Percentiles rank a stretch among this genome's conserved stretches.
These are phyloP conservation scores for Pseudomyrmex sp. DNA, from an alignment of 1,140 invertebrate species.

Conservation along the genomic window DNA sequence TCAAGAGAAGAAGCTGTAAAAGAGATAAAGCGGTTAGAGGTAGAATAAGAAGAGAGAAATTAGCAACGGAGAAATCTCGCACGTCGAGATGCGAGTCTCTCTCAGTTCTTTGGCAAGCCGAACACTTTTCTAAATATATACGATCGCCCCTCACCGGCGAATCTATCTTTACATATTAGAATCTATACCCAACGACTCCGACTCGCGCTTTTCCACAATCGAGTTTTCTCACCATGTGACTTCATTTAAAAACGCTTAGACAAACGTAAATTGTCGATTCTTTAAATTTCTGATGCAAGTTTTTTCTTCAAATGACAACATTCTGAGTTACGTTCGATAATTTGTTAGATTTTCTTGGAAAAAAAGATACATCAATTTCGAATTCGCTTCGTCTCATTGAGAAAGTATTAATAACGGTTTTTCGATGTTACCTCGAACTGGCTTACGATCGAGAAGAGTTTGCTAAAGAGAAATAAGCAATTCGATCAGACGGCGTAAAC, in stretches of 20 bases:
- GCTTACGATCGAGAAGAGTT: conserved; percentile 32
- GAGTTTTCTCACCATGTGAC: conserved; percentile 13
- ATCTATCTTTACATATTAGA: conserved; percentile 86
- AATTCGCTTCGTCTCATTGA: neutral
- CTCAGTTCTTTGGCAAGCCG: conserved; percentile 83
- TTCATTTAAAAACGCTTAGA: conserved; percentile 36
- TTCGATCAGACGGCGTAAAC: conserved; percentile 54
- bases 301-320: neutral
- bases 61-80: conserved; percentile 65
- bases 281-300: conserved; percentile 5
- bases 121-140: conserved; percentile 85
- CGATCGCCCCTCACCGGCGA: conserved; percentile 82
- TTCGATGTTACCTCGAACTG: conserved; percentile 12
- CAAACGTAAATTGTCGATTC: neutral
- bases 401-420: conserved; percentile 28
- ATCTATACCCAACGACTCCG: conserved; percentile 79
- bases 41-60: conserved; percentile 49
- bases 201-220: conserved; percentile 61
- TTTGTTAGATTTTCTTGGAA: conserved; percentile 5
- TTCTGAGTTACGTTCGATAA: neutral
- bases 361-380: neutral
- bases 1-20: neutral
- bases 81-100: conserved; percentile 68
- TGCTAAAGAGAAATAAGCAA: conserved; percentile 62
- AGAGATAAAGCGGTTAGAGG: conserved; percentile 14